These are phyloP conservation scores for Acromyrmex heyeri DNA, from an alignment of 1,140 invertebrate species.

Conservation along the genomic window DNA sequence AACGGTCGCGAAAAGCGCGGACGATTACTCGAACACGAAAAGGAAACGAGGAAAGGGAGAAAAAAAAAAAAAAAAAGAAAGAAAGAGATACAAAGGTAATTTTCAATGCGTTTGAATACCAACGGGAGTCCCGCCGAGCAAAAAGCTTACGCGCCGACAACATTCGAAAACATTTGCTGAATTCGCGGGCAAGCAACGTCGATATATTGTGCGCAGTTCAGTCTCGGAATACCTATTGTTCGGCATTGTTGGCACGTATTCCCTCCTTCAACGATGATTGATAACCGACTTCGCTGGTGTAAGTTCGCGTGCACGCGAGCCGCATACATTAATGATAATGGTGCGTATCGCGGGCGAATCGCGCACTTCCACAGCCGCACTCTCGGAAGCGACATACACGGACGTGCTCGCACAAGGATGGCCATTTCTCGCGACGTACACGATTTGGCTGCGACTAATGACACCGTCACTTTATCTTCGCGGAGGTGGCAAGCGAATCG, in stretches of 20 bases:
- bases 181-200: constrained; percentile 26
- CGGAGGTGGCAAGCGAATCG: not conserved
- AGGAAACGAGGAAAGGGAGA: not conserved
- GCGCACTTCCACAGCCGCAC: constrained; percentile 49
- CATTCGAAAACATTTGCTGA: constrained; percentile 52
- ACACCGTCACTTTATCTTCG: not conserved
- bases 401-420: constrained; percentile 8
- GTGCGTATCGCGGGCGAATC: constrained; percentile 55
- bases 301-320: constrained; percentile 54
- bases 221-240: constrained; percentile 47
- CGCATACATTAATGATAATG: constrained; percentile 61
- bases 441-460: not conserved
- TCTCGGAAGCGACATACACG: constrained; percentile 29
- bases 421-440: constrained; percentile 5
- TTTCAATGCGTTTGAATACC: constrained; percentile 53
- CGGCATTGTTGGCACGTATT: constrained; percentile 59
- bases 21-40: not conserved
- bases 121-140: not conserved
- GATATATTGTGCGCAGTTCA: constrained; percentile 46
- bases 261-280: constrained; percentile 61
- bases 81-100: constrained; percentile 33
- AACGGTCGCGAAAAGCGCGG: constrained; percentile 12
- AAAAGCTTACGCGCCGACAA: constrained; percentile 48
- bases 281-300: constrained; percentile 58
- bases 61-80: no score